These are phyloP conservation scores for Rhincodon typus DNA, from an alignment of 2,797 vertebrate species.

Conservation along the genomic window DNA sequence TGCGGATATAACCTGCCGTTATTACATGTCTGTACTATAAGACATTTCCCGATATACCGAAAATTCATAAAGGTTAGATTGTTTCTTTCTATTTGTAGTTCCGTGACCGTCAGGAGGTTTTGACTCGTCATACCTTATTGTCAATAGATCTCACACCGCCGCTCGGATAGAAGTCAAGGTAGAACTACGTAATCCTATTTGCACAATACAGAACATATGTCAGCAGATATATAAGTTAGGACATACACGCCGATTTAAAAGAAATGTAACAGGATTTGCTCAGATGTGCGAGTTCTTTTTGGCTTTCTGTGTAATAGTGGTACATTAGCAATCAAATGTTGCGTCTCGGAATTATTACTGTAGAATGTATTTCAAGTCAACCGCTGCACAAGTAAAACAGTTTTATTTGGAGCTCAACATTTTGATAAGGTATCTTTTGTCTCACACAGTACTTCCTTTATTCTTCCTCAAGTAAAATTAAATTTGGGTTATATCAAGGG, in stretches of 20 bases:
- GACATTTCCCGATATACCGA: neutral
- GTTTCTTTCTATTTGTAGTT: neutral
- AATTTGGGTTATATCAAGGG: slow-evolving; percentile 2
- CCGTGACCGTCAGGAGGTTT: neutral
- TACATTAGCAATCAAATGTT: neutral
- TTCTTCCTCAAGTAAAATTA: slow-evolving; percentile 3
- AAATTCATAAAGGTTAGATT: slow-evolving; percentile 1
- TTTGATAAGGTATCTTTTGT: slow-evolving; percentile 27
- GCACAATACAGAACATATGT: neutral
- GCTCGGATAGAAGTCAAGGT: neutral
- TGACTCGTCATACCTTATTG: neutral
- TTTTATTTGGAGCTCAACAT: neutral
- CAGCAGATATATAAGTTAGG: neutral
- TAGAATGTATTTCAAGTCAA: slow-evolving; percentile 2
- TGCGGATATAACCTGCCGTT: neutral
- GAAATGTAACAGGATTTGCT: neutral
- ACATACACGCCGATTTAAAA: neutral
- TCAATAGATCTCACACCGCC: neutral
- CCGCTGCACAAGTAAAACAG: neutral
- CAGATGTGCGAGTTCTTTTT: neutral
- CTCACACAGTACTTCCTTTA: slow-evolving; percentile 6
- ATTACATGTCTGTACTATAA: neutral
- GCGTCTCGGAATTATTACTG: neutral
- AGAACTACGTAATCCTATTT: neutral
- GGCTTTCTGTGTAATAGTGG: neutral